phyloP scores from a whole-genome alignment of 2,113 vertebrate genomes.

The Heterotilapia buettikoferi region DNA sequence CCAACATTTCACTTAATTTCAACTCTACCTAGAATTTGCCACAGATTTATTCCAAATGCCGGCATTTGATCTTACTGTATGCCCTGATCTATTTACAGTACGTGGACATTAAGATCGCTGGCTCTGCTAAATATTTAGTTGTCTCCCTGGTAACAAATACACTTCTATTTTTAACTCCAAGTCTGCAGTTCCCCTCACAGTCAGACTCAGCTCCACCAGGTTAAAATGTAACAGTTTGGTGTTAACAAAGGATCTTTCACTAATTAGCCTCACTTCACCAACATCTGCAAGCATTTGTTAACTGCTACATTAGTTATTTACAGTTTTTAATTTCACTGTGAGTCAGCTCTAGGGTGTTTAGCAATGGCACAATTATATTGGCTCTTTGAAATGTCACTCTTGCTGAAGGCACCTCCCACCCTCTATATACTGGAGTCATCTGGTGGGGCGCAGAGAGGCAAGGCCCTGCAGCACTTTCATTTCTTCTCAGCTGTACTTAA shows the following conservation, averaged over 20 bases:
- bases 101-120: background rate
- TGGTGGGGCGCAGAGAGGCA: background rate
- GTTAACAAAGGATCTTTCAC: background rate
- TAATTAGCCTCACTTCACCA: background rate
- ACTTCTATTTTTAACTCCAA: constrained; percentile 36
- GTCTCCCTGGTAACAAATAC: constrained; percentile 51
- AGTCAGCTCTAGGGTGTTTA: background rate
- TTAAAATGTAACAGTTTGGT: background rate
- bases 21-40: background rate
- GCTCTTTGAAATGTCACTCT: constrained; percentile 23
- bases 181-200: background rate
- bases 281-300: background rate
- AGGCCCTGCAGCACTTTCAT: constrained; percentile 20
- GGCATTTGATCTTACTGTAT: background rate
- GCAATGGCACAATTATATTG: background rate
- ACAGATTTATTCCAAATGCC: background rate
- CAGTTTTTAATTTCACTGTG: background rate
- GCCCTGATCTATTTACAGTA: background rate
- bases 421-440: background rate
- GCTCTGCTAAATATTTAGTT: constrained; percentile 53
- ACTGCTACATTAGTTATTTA: background rate
- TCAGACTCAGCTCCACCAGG: background rate
- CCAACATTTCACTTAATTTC: background rate
- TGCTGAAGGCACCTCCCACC: background rate
- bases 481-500: background rate